Evolutionary conservation across 2,888 invertebrate species (phyloP), one percentile per base, ranked within the genome.

Genomic region (Ophion obscuratus): DNA sequence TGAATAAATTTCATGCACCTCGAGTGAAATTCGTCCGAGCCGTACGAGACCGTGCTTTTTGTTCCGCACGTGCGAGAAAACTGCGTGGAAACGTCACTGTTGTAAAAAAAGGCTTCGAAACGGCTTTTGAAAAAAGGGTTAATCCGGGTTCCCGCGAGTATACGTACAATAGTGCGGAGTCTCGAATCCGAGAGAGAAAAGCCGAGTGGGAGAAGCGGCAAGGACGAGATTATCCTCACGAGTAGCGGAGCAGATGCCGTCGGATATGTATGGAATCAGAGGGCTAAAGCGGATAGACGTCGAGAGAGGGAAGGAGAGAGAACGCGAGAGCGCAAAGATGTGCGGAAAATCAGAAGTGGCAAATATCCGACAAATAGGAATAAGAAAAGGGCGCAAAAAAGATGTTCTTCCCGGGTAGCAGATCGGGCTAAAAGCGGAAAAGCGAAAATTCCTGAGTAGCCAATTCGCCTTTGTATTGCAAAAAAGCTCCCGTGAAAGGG

Each of bases 171-270:
- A 31, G 59, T 79, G 31, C 36, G 47, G 66, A 77, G 20, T 61
- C 57, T 79, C 66, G 70, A 64, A 17, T 24, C 11, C 59, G 78
- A 47, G 66, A 73, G 67, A n/a, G 27, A 67, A 59, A 76, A 53
- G 71, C 75, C 27, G 74, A 71, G 47, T 62, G 70, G 62, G 81
- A 73, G 73, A 61, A 71, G 71, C 82, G 79, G 17, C 66, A 66
- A 62, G 79, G 70, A 78, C 67, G 85, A 85, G 80, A 83, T 86
- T 86, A 80, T 83, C 85, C 83, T 73, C 80, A 47, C 40, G 81
- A 71, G 73, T 76, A 36, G 61, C 47, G 62, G 73, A 73, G 81
- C 77, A 84, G 84, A 84, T 84, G 84, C 84, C 62, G 44, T 71
- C 44, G 68, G 47, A 81, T 80, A 66, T 31, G 40, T 76, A 76